A percentile compares a stretch with the other conserved stretches of the same genome.
These are phyloP conservation scores for Osedax fenrisi DNA, from an alignment of 2,888 invertebrate genomes.

Conservation along the genomic window DNA sequence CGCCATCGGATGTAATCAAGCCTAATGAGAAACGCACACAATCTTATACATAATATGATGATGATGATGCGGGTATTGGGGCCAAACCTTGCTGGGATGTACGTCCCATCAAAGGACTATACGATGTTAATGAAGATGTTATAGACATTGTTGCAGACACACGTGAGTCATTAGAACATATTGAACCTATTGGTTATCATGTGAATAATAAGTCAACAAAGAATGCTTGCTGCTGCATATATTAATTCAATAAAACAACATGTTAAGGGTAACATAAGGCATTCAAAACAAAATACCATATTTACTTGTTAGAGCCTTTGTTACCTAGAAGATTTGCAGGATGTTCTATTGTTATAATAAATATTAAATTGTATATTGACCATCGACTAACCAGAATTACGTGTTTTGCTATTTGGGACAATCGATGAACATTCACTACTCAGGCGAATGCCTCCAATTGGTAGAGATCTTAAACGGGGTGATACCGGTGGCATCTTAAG, in stretches of 20 bases:
- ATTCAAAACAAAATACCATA: too few relatives aligned
- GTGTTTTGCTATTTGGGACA: slow-evolving; percentile 72
- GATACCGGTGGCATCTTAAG: slow-evolving; percentile 73
- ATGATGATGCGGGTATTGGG: too few relatives aligned
- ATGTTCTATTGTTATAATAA: too few relatives aligned
- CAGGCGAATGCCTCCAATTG: slow-evolving; percentile 64
- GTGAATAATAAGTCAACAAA: too few relatives aligned
- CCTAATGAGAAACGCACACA: background rate
- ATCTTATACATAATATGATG: too few relatives aligned
- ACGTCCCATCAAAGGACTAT: background rate
- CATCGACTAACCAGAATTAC: slow-evolving; percentile 44
- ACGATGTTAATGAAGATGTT: background rate
- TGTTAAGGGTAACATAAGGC: background rate
- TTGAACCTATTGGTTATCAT: background rate
- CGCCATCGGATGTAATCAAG: slow-evolving; percentile 29
- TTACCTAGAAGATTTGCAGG: too few relatives aligned
- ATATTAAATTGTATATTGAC: too few relatives aligned
- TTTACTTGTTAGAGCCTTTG: too few relatives aligned
- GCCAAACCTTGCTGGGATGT: background rate
- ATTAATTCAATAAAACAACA: background rate
- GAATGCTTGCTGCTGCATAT: too few relatives aligned
- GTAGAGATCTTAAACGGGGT: slow-evolving; percentile 58
- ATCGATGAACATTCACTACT: slow-evolving; percentile 90
- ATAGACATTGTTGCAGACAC: background rate
- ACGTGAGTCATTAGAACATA: slow-evolving; percentile 13